These are phyloP conservation scores for Furcula furcula DNA, from an alignment of 2,888 invertebrate species.

Conservation along the genomic window DNA sequence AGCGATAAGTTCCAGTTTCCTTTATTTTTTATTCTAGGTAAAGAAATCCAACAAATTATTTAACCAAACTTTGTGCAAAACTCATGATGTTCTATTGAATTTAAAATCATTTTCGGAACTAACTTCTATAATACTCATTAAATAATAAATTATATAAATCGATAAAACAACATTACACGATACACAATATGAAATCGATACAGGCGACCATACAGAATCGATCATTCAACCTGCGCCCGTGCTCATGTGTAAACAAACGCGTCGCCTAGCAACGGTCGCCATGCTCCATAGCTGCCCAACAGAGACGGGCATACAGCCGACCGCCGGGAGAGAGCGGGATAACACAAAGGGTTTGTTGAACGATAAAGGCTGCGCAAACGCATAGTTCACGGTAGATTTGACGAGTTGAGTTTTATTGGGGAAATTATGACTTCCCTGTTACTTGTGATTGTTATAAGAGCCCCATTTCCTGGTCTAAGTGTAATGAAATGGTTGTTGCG, in stretches of 20 bases:
- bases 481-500: not conserved
- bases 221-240: constrained; percentile 42
- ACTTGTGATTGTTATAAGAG: constrained; percentile 28
- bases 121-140: not conserved
- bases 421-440: constrained; percentile 58
- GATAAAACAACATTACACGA: constrained; percentile 9
- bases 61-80: too few species aligned
- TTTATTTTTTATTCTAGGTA: too few species aligned
- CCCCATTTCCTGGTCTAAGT: constrained; percentile 34
- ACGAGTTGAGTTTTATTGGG: constrained; percentile 53
- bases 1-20: too few species aligned
- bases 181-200: constrained; percentile 28
- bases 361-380: constrained; percentile 61
- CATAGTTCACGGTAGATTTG: constrained; percentile 48
- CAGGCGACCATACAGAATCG: constrained; percentile 34
- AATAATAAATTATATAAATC: constrained; percentile 1
- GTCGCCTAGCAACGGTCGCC: constrained; percentile 44
- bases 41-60: too few species aligned
- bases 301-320: constrained; percentile 11
- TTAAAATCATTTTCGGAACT: too few species aligned
- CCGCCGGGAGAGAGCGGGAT: constrained; percentile 23
- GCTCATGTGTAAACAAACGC: constrained; percentile 44
- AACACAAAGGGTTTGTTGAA: constrained; percentile 43
- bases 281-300: constrained; percentile 15
- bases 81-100: too few species aligned